A percentile compares a stretch with the other conserved stretches of the same genome.
Conservation (phyloP, 2,888 invertebrate species). For the Platycheirus albimanus region DNA sequence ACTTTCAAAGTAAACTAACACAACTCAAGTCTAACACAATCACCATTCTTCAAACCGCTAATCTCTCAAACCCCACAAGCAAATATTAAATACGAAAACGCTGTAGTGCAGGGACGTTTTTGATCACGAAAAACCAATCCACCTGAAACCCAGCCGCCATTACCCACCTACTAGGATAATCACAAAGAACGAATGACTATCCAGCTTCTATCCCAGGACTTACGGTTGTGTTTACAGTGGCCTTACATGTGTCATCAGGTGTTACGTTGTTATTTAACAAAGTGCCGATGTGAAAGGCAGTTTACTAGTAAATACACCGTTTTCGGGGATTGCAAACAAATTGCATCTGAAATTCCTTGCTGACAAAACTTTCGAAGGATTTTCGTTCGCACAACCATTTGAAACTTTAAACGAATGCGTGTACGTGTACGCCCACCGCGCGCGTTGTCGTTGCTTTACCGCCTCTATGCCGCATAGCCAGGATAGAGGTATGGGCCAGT, state of each 20-base stretch:
- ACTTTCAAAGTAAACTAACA: background rate
- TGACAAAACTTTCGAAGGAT: constrained; percentile 32
- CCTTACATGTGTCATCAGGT: constrained; percentile 66
- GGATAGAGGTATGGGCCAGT: too few species aligned
- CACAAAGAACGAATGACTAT: constrained; percentile 33
- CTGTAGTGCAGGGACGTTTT: constrained; percentile 13
- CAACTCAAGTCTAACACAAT: constrained; percentile 13
- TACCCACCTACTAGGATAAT: constrained; percentile 32
- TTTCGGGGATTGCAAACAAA: constrained; percentile 30
- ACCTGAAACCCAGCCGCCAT: constrained; percentile 1
- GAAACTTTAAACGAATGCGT: constrained; percentile 31
- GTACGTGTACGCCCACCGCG: too few species aligned
- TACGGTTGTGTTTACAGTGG: constrained; percentile 46
- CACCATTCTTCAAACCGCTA: constrained; percentile 45
- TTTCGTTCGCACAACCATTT: constrained; percentile 4
- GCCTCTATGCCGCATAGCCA: constrained; percentile 5
- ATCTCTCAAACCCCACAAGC: constrained; percentile 22
- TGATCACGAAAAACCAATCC: constrained; percentile 5
- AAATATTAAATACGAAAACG: background rate
- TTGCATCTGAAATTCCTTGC: constrained; percentile 58
- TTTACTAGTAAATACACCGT: constrained; percentile 2
- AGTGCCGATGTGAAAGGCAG: constrained; percentile 23
- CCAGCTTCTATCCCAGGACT: constrained; percentile 11
- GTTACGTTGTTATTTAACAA: constrained; percentile 55
- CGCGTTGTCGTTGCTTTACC: too few species aligned